Percentiles rank a stretch among this genome's conserved stretches.
These are phyloP conservation scores for Ursus arctos DNA, from an alignment of 2,113 vertebrate species.

Conservation along the genomic window DNA sequence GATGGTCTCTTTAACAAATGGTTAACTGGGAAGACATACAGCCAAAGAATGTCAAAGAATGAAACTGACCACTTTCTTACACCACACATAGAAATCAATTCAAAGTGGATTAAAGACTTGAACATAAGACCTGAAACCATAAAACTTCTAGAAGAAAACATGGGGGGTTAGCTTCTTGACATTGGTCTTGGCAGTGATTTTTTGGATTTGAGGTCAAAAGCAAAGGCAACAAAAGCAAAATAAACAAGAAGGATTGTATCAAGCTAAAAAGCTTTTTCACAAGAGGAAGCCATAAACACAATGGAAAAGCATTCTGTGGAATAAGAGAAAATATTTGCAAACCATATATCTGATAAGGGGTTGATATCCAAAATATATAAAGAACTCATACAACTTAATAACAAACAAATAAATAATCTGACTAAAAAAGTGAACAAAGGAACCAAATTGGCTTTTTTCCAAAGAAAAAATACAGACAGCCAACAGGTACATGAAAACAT, in stretches of 20 bases:
- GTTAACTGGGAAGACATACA: background rate
- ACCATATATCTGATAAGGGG: background rate
- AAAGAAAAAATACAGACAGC: background rate
- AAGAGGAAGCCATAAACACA: background rate
- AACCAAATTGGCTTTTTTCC: background rate
- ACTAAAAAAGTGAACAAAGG: background rate
- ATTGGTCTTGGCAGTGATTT: background rate
- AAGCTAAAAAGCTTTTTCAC: background rate
- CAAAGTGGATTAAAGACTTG: background rate
- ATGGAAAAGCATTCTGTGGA: background rate
- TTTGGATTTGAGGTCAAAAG: background rate
- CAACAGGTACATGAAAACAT: background rate
- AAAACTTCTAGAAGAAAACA: background rate
- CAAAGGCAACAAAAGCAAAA: background rate
- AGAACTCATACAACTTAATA: background rate
- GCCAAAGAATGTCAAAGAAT: background rate
- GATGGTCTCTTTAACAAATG: background rate
- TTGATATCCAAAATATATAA: background rate
- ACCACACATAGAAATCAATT: background rate
- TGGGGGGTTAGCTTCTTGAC: background rate
- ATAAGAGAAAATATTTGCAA: background rate
- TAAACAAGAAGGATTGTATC: background rate
- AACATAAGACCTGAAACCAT: background rate
- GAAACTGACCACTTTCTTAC: background rate
- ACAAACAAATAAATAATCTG: background rate